Conservation (phyloP, 2,888 invertebrate genomes). For the Sphecodes monilicornis region DNA sequence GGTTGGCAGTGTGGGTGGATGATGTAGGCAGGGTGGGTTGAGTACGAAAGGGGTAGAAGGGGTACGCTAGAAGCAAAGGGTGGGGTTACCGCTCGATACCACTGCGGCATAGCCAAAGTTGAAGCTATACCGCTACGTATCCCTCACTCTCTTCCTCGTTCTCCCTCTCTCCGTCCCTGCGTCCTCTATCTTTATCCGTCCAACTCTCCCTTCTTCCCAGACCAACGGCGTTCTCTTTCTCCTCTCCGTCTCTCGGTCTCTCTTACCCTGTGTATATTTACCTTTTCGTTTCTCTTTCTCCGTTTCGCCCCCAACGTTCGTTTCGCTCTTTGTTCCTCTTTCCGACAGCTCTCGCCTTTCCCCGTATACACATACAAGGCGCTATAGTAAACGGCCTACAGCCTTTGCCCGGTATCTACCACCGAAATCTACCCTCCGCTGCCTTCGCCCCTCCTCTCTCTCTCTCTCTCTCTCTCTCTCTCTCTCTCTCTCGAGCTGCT, state of each 20-base stretch:
- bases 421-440: conserved; percentile 71
- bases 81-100: conserved; percentile 83
- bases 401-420: conserved; percentile 72
- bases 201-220: conserved; percentile 18
- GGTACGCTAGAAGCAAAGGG: conserved; percentile 69
- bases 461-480: conserved; percentile 36
- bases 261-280: conserved; percentile 50
- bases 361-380: conserved; percentile 49
- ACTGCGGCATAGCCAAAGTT: conserved; percentile 84
- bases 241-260: conserved; percentile 25
- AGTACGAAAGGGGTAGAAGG: conserved; percentile 55
- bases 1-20: conserved; percentile 59
- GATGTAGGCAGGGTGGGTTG: conserved; percentile 67
- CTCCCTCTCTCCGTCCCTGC: conserved; percentile 28
- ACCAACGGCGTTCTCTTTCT: conserved; percentile 24
- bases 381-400: conserved; percentile 74
- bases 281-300: conserved; percentile 51
- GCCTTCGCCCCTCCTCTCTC: conserved; percentile 39
- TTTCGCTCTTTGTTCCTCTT: background rate
- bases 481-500: conserved; percentile 32
- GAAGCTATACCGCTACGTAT: conserved; percentile 73
- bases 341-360: conserved; percentile 30
- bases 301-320: background rate
- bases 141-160: conserved; percentile 53
- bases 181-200: conserved; percentile 13